These are phyloP conservation scores for Ceratotherium simum DNA, from an alignment of 2,113 vertebrate genomes.

Conservation along the genomic window DNA sequence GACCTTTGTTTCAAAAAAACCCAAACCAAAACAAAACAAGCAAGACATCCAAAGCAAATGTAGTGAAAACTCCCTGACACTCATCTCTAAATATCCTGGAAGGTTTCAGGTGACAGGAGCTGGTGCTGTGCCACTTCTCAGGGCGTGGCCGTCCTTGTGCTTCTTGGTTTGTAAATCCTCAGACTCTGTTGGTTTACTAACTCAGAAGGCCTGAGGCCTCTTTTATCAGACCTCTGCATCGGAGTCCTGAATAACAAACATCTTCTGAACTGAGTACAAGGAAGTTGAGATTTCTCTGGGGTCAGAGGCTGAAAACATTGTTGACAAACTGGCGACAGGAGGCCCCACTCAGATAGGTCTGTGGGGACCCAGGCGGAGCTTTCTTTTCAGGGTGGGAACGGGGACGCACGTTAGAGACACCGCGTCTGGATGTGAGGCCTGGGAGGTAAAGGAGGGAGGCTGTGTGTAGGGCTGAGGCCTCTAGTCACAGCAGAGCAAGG, in stretches of 20 bases:
- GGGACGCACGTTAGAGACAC: not conserved
- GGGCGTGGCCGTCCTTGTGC: not conserved
- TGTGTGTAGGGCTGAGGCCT: not conserved
- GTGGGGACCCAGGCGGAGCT: not conserved
- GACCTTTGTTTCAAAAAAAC: not conserved
- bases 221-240: slow-evolving; percentile 58
- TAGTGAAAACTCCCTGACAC: not conserved
- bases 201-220: slow-evolving; percentile 37
- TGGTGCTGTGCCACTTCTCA: not conserved
- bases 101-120: slow-evolving; percentile 26
- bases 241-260: slow-evolving; percentile 68
- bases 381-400: not conserved
- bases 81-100: slow-evolving; percentile 40
- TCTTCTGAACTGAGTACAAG: slow-evolving; percentile 67
- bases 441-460: not conserved
- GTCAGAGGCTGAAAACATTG: slow-evolving; percentile 43
- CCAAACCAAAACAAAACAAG: not conserved
- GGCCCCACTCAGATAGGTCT: not conserved
- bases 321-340: not conserved
- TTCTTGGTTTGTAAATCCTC: slow-evolving; percentile 43
- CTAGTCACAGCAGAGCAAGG: not conserved
- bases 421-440: not conserved
- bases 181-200: slow-evolving; percentile 1
- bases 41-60: not conserved
- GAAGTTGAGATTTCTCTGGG: slow-evolving; percentile 67